Evolutionary conservation across 1,140 invertebrate genomes (phyloP), one percentile per base, ranked within the genome.

Genomic region (Danaus plexippus): DNA sequence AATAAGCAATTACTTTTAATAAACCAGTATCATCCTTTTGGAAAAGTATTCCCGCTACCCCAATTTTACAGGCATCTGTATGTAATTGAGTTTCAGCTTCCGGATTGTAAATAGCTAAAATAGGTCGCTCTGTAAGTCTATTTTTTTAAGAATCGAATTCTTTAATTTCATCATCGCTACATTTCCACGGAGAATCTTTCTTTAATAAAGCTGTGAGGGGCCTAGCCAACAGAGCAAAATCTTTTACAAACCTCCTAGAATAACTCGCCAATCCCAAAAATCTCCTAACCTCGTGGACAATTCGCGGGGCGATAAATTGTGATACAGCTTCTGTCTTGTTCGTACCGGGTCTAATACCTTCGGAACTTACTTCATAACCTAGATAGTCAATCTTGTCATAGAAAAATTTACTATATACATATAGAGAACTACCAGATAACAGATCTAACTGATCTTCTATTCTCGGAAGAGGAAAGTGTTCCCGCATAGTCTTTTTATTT

Each of bases 191-290:
- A 15, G 15, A 15, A 32, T 70, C 59, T 45, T 73, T 77, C 43
- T 62, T 71, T 46, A 74, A 22, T 11, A 80, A 55, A 15, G 67
- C 47, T 22, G 68, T 74, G 8, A 81, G 51, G 0, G 71, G 71
- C 18, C 54, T 47, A 10, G 70, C 69, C 22, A 72, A 67, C 9
- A 64, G 1, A 0, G 75, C 70, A 50, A 69, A 78, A 22, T 67
- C 57, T 55, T 59, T 47, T 9, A 81, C 59, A 61, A 85, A 87
- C 44, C 69, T 61, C 45, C 73, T 56, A 63, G 80, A 85, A 59
- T 73, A 87, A 12, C 66, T 63, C 7, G 73, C 63, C 9, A 75
- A 41, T 0, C 82, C 77, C 3, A 84, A n/a, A 55, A 82, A 83
- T 49, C 15, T 15, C 15, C 15, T 15, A 15, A 15, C 15, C 1